Percentiles rank a stretch among this genome's conserved stretches.
phyloP scores from a whole-genome alignment of 2,888 invertebrate species.

The Osmoderma eremita region DNA sequence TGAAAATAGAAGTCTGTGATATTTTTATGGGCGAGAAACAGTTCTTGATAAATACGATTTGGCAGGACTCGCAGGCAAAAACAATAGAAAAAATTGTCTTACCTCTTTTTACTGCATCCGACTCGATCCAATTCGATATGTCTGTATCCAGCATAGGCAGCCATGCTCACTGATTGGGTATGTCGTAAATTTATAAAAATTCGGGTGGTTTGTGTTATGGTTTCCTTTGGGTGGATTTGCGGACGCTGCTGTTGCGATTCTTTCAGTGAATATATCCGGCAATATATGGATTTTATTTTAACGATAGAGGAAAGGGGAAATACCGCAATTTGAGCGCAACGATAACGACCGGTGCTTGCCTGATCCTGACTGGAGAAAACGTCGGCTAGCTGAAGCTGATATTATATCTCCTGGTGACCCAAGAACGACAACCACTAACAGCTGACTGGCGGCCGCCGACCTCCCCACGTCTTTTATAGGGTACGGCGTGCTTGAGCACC shows the following conservation, averaged over 20 bases:
- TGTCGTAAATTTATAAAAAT: constrained; percentile 9
- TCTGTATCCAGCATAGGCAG: constrained; percentile 92
- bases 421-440: constrained; percentile 53
- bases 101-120: constrained; percentile 94
- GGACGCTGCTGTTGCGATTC: not conserved
- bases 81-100: constrained; percentile 55
- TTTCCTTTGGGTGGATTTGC: not conserved
- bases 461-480: constrained; percentile 57
- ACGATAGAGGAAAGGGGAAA: not conserved
- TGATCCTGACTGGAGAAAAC: not conserved
- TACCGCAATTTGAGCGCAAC: too few species aligned
- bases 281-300: not conserved
- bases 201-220: too few species aligned
- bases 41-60: not conserved
- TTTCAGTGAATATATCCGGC: constrained; percentile 7
- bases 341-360: not conserved
- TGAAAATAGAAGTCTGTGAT: too few species aligned
- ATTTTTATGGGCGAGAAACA: not conserved
- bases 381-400: too few species aligned
- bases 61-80: not conserved
- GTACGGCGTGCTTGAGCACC: constrained; percentile 48
- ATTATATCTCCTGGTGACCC: constrained; percentile 7
- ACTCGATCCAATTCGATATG: constrained; percentile 94
- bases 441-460: constrained; percentile 58
- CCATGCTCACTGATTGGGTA: constrained; percentile 69